phyloP scores from a whole-genome alignment of 2,797 vertebrate species.

The Allobates femoralis region DNA sequence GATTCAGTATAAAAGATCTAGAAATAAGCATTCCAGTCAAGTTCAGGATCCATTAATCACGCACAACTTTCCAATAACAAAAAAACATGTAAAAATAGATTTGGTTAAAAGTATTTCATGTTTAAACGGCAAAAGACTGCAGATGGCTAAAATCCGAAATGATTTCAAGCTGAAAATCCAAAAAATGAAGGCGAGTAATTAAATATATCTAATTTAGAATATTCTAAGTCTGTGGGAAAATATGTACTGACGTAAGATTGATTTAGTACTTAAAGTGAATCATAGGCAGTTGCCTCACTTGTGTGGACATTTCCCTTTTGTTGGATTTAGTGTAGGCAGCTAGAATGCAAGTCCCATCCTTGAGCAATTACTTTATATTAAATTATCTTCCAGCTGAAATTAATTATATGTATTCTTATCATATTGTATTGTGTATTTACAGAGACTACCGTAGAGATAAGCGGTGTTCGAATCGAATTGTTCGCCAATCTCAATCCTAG shows the following conservation, averaged over 20 bases:
- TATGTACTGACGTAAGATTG: conserved; percentile 69
- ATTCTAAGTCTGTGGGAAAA: conserved; percentile 70
- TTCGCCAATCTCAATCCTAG: no score
- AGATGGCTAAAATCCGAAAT: conserved; percentile 77
- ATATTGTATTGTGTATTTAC: not conserved
- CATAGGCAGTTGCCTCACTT: conserved; percentile 66
- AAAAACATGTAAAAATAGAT: conserved; percentile 69
- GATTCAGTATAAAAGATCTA: conserved; percentile 67
- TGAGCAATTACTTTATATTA: conserved; percentile 68
- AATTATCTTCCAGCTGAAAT: conserved; percentile 69
- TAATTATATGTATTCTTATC: not conserved
- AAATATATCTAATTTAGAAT: conserved; percentile 56
- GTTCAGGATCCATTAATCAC: conserved; percentile 73
- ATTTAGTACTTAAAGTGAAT: conserved; percentile 73
- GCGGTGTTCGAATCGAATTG: no score
- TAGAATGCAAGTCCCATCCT: conserved; percentile 69
- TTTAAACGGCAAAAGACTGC: conserved; percentile 71
- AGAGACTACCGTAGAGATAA: no score
- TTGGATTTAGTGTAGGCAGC: conserved; percentile 67
- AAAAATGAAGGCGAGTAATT: conserved; percentile 67
- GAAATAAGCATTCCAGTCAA: conserved; percentile 70
- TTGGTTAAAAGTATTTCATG: conserved; percentile 70
- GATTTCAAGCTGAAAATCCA: conserved; percentile 70
- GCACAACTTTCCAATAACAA: conserved; percentile 72
- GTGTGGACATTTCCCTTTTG: conserved; percentile 70